These are phyloP conservation scores for Echinometra lucunter DNA, from an alignment of 53 echinoderm and acorn worm species.

Conservation along the genomic window DNA sequence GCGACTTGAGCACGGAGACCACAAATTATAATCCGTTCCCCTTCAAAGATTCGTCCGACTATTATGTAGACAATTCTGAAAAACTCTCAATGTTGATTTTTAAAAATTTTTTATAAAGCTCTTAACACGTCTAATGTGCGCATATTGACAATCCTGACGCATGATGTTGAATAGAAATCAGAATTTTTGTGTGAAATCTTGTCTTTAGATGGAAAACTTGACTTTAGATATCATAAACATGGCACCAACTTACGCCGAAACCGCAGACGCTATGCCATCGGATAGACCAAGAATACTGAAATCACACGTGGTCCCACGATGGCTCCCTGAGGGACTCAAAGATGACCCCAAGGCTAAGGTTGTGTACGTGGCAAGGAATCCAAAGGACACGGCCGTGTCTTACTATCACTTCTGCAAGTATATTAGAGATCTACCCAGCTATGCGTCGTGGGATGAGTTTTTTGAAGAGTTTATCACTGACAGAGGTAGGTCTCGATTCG, in stretches of 20 bases:
- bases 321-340: conserved; percentile 5
- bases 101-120: no score
- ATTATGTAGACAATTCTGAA: no score
- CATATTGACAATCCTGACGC: no score
- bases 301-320: not conserved
- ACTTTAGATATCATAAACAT: not conserved
- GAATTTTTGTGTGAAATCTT: no score
- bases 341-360: conserved; percentile 27
- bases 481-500: not conserved
- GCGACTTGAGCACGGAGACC: no score
- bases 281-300: not conserved
- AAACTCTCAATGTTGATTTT: no score
- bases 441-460: conserved; percentile 35
- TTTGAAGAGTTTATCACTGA: conserved; percentile 43
- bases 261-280: not conserved
- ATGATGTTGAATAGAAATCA: no score
- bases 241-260: not conserved
- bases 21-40: no score
- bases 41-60: no score
- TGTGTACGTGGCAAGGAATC: conserved; percentile 63
- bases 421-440: not conserved
- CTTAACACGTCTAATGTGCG: no score
- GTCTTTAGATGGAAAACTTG: not conserved
- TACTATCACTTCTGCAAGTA: not conserved
- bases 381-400: conserved; percentile 65